Evolutionary conservation across 2,113 vertebrate species (phyloP).

Genomic region (Syngnathus scovelli): DNA sequence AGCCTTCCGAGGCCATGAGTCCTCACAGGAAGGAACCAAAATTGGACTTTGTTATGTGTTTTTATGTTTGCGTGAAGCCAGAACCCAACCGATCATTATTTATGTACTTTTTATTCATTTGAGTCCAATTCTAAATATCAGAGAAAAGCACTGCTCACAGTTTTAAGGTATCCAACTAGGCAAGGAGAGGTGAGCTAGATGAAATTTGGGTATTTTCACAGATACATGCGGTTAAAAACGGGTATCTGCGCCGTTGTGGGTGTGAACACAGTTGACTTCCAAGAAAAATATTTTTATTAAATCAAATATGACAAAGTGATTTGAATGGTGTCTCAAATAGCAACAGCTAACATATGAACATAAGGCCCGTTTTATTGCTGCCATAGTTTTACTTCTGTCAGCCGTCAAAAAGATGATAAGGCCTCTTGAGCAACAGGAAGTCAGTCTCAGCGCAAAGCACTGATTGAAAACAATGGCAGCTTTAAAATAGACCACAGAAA

Average conservation of each 20-base stretch:
- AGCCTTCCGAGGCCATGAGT: conserved; percentile 21
- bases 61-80: neutral
- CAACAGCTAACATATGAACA: neutral
- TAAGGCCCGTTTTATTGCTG: neutral
- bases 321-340: neutral
- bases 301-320: neutral
- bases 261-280: too few relatives aligned
- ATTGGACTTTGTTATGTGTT: conserved; percentile 12
- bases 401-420: neutral
- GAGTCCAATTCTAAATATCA: neutral
- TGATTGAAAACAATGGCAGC: conserved; percentile 3
- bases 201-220: too few relatives aligned
- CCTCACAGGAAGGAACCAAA: conserved; percentile 6
- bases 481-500: neutral
- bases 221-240: too few relatives aligned
- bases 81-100: neutral
- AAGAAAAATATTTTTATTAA: neutral
- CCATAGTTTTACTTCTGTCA: neutral
- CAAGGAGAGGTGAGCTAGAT: too few relatives aligned
- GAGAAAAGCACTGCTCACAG: neutral
- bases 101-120: neutral
- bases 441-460: neutral
- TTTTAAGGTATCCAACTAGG: neutral
- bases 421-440: neutral
- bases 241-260: too few relatives aligned